Evolutionary conservation across 2,797 vertebrate genomes (phyloP), one percentile per base, ranked within the genome.

Genomic region (Cheirogaleus major): DNA sequence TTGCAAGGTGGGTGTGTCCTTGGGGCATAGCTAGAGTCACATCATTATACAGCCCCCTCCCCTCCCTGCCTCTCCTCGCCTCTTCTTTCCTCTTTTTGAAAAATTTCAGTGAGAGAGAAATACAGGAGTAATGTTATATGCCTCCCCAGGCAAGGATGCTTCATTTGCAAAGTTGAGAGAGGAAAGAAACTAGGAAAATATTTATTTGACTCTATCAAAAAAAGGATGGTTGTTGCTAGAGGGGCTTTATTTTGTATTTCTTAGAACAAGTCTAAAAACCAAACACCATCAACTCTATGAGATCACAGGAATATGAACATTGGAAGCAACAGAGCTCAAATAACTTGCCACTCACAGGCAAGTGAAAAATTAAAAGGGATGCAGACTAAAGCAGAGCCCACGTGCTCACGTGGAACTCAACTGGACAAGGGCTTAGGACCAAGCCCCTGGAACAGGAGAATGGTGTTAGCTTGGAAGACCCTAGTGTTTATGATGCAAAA

Each of bases 151-250:
- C 75, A 87, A 94, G 35, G 92, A 30, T 43, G 57, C 43, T 84
- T 89, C 57, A 76, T 93, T 96, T 97, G 87, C 55, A 90, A 94
- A 97, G 61, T 38, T 81, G 48, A 91, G 78, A 86, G 38, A 93
- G 63, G 63, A 91, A 72, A 82, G 43, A 81, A 65, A 38, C n/a
- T 50, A 91, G 84, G 48, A 84, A 93, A 94, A 88, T 94, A 72
- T 94, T 96, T 96, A 91, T 93, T 90, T 91, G 87, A 82, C 30
- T 92, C 73, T 72, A 41, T 88, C 73, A 80, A 91, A 84, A 32
- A 91, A 84, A 95, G 57, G 35, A 72, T 81, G 81, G 18, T 72
- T 85, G 11, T 82, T 92, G 93, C 43, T 86, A 78, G 87, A 75
- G 85, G 73, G 22, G 8, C 15, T 82, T 97, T 75, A 52, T 38